Percentiles rank a stretch among this genome's conserved stretches.
Evolutionary conservation across 2,888 invertebrate species (phyloP).

Genomic region (Phalera bucephala): DNA sequence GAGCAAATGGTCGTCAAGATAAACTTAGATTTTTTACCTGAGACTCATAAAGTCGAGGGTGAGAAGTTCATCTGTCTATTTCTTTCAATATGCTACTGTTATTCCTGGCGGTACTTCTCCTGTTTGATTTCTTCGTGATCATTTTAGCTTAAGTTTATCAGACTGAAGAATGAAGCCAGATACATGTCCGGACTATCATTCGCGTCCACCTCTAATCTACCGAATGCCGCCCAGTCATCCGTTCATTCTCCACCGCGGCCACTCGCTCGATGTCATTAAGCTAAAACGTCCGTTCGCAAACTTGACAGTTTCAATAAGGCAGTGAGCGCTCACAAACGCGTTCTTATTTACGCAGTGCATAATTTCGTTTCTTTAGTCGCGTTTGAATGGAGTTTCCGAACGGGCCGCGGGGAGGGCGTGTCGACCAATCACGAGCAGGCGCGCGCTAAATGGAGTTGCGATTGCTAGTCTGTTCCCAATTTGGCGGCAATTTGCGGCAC

Average conservation of each 20-base stretch:
- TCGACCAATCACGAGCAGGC: constrained; percentile 78
- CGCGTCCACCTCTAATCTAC: neutral
- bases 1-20: too few relatives aligned
- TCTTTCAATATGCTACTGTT: too few relatives aligned
- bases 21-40: too few relatives aligned
- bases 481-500: constrained; percentile 77
- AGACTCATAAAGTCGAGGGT: too few relatives aligned
- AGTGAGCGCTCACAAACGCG: constrained; percentile 52
- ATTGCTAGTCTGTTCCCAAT: constrained; percentile 71
- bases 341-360: constrained; percentile 75
- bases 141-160: too few relatives aligned
- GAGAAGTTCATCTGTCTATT: too few relatives aligned
- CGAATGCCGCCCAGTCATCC: neutral
- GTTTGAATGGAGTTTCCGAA: constrained; percentile 45
- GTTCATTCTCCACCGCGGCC: neutral
- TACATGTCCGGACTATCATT: neutral
- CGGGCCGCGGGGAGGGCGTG: constrained; percentile 50
- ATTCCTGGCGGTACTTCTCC: too few relatives aligned
- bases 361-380: constrained; percentile 69
- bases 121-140: too few relatives aligned
- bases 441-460: constrained; percentile 68
- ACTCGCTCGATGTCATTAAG: constrained; percentile 33
- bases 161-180: too few relatives aligned
- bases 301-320: constrained; percentile 59
- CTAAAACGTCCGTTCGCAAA: constrained; percentile 32